Evolutionary conservation across 2,797 vertebrate genomes (phyloP).

Genomic region (Bovichtus diacanthus): DNA sequence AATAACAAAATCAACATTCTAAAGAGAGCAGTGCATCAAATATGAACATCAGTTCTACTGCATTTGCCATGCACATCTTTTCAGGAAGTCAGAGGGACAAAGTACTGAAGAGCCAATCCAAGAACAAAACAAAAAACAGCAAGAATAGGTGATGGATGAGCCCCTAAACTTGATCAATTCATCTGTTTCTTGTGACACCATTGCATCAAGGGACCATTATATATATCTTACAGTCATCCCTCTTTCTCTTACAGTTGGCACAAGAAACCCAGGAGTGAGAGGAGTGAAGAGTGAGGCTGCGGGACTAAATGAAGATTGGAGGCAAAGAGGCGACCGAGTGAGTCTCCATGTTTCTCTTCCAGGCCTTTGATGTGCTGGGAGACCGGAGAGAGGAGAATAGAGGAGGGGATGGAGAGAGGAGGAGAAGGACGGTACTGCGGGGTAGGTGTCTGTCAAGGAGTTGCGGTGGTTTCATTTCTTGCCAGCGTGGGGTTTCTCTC

Average conservation of each 20-base stretch:
- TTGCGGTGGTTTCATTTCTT: slow-evolving; percentile 74
- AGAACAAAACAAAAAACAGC: neutral
- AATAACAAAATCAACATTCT: neutral
- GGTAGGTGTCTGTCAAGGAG: slow-evolving; percentile 55
- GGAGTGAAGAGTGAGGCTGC: slow-evolving; percentile 5
- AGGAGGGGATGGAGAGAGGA: slow-evolving; percentile 38
- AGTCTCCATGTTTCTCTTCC: slow-evolving; percentile 53
- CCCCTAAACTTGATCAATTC: neutral
- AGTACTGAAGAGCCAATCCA: neutral
- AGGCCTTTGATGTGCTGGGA: slow-evolving; percentile 67
- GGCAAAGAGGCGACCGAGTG: slow-evolving; percentile 28
- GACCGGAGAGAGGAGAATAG: slow-evolving; percentile 41
- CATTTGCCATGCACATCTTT: neutral
- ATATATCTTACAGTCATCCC: neutral
- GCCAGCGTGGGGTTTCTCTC: slow-evolving; percentile 65
- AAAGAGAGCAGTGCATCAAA: neutral
- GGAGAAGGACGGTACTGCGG: slow-evolving; percentile 47
- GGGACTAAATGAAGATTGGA: slow-evolving; percentile 47
- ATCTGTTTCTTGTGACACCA: slow-evolving; percentile 17
- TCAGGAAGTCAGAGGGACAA: neutral
- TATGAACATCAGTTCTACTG: neutral
- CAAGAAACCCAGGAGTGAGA: slow-evolving; percentile 2
- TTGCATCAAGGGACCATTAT: neutral
- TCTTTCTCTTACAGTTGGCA: slow-evolving; percentile 22
- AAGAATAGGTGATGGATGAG: neutral